A percentile compares a stretch with the other conserved stretches of the same genome.
phyloP scores from a whole-genome alignment of 2,797 vertebrate genomes.

The Sebastes hopkinsi region DNA sequence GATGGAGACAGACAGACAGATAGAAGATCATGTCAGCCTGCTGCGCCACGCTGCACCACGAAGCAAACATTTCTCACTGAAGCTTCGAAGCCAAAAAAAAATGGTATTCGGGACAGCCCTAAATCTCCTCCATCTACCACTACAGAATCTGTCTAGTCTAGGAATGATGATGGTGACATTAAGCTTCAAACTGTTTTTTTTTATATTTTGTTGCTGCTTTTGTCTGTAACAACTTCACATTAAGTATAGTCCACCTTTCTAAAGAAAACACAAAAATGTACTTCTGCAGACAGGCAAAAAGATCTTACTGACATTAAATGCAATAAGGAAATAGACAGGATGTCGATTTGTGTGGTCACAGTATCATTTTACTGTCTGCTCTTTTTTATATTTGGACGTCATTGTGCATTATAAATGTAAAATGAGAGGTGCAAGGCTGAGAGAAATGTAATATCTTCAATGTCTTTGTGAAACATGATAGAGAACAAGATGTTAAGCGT shows the following conservation, averaged over 20 bases:
- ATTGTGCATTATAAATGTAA: constrained; percentile 31
- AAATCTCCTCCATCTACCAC: neutral
- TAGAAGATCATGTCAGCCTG: too few species aligned
- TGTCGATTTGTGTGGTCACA: constrained; percentile 14
- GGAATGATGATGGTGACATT: neutral
- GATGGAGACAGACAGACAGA: too few species aligned
- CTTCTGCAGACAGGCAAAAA: constrained; percentile 36
- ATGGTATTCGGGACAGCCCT: too few species aligned
- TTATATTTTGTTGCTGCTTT: constrained; percentile 8
- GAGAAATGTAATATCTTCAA: constrained; percentile 8
- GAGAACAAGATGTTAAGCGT: neutral
- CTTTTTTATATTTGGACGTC: constrained; percentile 32
- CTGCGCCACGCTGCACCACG: too few species aligned
- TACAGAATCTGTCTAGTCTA: neutral
- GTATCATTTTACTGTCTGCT: constrained; percentile 38
- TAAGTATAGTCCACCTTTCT: neutral
- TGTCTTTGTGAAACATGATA: neutral
- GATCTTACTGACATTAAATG: constrained; percentile 41
- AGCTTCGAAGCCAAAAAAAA: too few species aligned
- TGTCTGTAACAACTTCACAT: constrained; percentile 17
- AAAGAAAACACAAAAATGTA: constrained; percentile 20
- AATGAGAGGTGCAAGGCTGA: constrained; percentile 18
- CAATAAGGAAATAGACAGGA: constrained; percentile 64
- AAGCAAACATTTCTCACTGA: too few species aligned
- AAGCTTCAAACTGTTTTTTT: neutral